These are phyloP conservation scores for Pelvicachromis taeniatus DNA, from an alignment of 2,113 vertebrate genomes.

Conservation along the genomic window DNA sequence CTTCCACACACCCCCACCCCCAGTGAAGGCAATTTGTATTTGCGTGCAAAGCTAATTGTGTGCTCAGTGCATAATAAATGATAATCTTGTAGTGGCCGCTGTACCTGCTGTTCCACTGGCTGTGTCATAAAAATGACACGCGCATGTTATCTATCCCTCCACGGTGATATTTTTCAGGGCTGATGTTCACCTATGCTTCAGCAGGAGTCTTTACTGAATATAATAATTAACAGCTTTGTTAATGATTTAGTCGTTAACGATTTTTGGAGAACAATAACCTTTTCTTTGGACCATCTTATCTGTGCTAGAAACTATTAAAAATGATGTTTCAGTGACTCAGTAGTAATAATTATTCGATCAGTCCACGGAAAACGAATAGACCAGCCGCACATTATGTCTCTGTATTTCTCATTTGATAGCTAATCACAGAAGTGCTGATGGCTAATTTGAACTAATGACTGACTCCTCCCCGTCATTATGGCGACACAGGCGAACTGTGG, in stretches of 20 bases:
- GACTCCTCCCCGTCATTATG: constrained; percentile 9
- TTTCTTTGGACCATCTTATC: not conserved
- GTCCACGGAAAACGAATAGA: not conserved
- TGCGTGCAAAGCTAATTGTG: not conserved
- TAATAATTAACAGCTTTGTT: constrained; percentile 35
- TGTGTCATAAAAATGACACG: not conserved
- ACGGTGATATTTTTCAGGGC: not conserved
- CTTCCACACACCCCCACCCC: no score
- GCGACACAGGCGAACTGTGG: not conserved
- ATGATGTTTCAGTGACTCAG: not conserved
- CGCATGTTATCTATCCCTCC: not conserved
- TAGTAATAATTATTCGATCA: not conserved
- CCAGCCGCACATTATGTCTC: not conserved
- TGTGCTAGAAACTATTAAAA: not conserved
- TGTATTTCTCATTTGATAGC: not conserved
- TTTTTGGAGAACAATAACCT: not conserved
- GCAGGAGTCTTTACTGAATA: not conserved
- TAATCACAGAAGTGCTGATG: not conserved
- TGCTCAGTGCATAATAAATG: not conserved
- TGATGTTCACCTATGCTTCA: not conserved
- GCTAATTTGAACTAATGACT: constrained; percentile 1
- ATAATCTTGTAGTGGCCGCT: not conserved
- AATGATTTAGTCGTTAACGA: constrained; percentile 3
- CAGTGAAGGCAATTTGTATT: not conserved
- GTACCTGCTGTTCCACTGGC: not conserved